Conservation (phyloP, 30 jellyfish, hydroid and myxozoan genomes). For the Cassiopea xamachana region DNA sequence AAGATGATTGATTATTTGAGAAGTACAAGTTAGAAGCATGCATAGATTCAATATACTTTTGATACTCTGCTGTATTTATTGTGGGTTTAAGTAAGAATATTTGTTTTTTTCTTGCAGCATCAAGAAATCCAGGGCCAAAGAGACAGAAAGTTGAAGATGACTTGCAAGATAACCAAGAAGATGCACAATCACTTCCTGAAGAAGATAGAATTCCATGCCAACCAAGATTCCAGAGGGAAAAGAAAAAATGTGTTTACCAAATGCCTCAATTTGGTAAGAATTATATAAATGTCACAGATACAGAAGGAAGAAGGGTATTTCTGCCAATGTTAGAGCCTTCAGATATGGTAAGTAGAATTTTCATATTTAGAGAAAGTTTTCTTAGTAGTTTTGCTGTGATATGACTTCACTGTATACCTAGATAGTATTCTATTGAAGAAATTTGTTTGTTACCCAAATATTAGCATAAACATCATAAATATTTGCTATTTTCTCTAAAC, state of each 20-base stretch:
- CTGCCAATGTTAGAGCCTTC: conserved; percentile 8
- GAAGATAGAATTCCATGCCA: background rate
- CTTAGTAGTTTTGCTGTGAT: background rate
- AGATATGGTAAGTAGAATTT: conserved; percentile 14
- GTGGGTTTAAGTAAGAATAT: too few relatives aligned
- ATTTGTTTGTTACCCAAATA: too few relatives aligned
- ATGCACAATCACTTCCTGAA: background rate
- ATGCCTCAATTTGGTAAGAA: conserved; percentile 79
- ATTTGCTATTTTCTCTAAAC: too few relatives aligned
- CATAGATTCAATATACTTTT: too few relatives aligned
- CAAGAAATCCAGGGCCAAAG: conserved; percentile 11
- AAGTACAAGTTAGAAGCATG: too few relatives aligned
- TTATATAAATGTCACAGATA: conserved; percentile 64
- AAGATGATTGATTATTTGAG: too few relatives aligned
- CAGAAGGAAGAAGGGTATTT: conserved; percentile 85
- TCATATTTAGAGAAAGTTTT: background rate
- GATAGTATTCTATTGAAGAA: too few relatives aligned
- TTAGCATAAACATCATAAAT: too few relatives aligned
- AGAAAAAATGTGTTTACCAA: conserved; percentile 55
- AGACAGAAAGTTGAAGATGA: conserved; percentile 40
- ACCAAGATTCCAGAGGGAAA: background rate
- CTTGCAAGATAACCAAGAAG: conserved; percentile 4
- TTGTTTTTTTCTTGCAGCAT: background rate
- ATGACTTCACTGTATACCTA: too few relatives aligned
- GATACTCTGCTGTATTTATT: too few relatives aligned